Evolutionary conservation across 1,140 invertebrate species (phyloP), one percentile per base, ranked within the genome.

Genomic region (Aethina tumida): DNA sequence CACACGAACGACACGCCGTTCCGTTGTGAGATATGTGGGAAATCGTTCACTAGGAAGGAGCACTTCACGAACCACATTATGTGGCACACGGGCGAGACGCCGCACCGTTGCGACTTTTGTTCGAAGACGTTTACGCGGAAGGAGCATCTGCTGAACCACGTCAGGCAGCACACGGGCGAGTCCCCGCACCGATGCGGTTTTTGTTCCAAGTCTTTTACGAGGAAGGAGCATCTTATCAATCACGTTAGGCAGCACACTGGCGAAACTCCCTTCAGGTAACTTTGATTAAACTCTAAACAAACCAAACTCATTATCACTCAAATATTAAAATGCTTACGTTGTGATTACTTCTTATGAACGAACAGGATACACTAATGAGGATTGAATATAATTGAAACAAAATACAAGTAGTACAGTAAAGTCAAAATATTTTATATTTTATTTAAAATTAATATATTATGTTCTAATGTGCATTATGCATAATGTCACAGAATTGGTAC

Each of bases 231-330:
- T 62, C 71, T 87, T 49, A 80, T 83, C 47, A 81, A 86, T 56
- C 84, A 87, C 63, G 67, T 81, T 39, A 66, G 83, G 52, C 82
- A 85, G 64, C 94, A 98, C 66, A 96, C 92, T 29, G 85, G 85
- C 41, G 42, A 49, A 25, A 30, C 39, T 16, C 22, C 34, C 12
- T 81, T 83, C 62, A n/a, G n/a, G n/a, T n/a, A n/a, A n/a, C n/a
- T n/a, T n/a, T n/a, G n/a, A n/a, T n/a, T n/a, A n/a, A n/a, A n/a
- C n/a, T n/a, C n/a, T n/a, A n/a, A n/a, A n/a, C n/a, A n/a, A n/a
- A n/a, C n/a, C n/a, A n/a, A n/a, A n/a, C n/a, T n/a, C n/a, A n/a
- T n/a, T n/a, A n/a, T n/a, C n/a, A n/a, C n/a, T n/a, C n/a, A n/a
- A n/a, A n/a, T n/a, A n/a, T n/a, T n/a, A n/a, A n/a, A n/a, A n/a